These are phyloP conservation scores for Zaprionus obscuricornis DNA, from an alignment of 2,888 invertebrate species.

Conservation along the genomic window DNA sequence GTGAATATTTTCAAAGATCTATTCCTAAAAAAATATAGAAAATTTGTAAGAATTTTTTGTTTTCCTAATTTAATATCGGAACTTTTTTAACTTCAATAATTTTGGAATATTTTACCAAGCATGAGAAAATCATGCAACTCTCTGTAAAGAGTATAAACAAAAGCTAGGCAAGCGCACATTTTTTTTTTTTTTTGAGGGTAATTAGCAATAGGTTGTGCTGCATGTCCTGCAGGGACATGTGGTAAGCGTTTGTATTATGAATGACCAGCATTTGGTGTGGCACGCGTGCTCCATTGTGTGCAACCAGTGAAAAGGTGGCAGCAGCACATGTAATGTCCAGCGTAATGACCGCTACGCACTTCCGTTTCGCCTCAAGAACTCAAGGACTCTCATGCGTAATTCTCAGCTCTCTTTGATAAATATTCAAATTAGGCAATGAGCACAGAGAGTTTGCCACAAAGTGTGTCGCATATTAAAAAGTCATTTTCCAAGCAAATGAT, in stretches of 20 bases:
- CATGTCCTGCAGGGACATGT: conserved; percentile 54
- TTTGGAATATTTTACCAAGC: no score
- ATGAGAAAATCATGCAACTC: no score
- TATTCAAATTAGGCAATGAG: conserved; percentile 60
- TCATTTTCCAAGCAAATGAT: conserved; percentile 77
- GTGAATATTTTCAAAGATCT: no score
- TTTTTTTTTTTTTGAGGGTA: conserved; percentile 39
- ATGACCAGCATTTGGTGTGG: conserved; percentile 46
- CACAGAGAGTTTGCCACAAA: conserved; percentile 19
- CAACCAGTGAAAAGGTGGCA: conserved; percentile 10
- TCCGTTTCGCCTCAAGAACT: conserved; percentile 45
- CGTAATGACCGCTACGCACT: conserved; percentile 75
- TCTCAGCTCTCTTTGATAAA: conserved; percentile 49
- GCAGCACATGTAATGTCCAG: conserved; percentile 55
- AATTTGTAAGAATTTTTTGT: no score
- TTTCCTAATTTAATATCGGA: no score
- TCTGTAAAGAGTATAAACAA: no score
- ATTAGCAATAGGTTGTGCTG: conserved; percentile 47
- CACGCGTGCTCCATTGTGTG: conserved; percentile 53
- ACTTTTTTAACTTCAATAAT: no score
- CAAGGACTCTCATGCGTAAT: conserved; percentile 58
- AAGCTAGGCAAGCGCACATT: conserved; percentile 13
- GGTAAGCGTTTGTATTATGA: conserved; percentile 28
- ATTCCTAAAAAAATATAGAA: no score
- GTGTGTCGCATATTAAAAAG: conserved; percentile 81